Base-by-base conservation (phyloP, 2,797 vertebrate genomes). In the Eurystomus glaucurus region DNA sequence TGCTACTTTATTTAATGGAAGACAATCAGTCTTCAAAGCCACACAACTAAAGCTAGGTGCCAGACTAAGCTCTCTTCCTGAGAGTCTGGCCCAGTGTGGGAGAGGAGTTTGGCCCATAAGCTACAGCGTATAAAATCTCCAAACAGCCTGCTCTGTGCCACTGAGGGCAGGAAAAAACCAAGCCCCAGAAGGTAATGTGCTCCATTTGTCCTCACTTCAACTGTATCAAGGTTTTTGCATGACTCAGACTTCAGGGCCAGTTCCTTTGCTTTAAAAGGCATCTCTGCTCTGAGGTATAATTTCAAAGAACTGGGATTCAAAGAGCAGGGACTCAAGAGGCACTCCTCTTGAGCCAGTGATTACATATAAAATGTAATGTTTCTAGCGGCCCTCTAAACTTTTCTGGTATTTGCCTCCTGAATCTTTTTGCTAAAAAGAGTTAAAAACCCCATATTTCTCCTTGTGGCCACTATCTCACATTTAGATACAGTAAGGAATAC, bases 241-340 rank as follows among this genome's bases (percentile, higher is more conserved):
- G 35, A 83, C 31, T 64, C n/a, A 81, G 57, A 64, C 25, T 79
- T 68, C 35, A 78, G 48, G 35, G 9, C 10, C 16, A 37, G 14
- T 68, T 92, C 37, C 39, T 76, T 57, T 82, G 74, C 80, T 96
- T 85, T 95, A 89, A 86, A 88, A 62, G 50, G 46, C 52, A 92
- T 69, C 72, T 92, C 69, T 65, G 35, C 62, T 79, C 72, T 43
- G n/a, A 92, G 35, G 9, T 69, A 6, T 19, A n/a, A 37, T 45
- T 84, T 68, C 60, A 45, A 68, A 88, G 43, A 68, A 48, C 17
- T 69, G 41, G 29, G 41, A 45, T 45, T 58, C n/a, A 23, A 58
- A 15, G n/a, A 35, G 14, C 55, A 18, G 23, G 35, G 15, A 60
- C 57, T 60, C 57, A 35, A 60, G 57, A 37, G 55, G 57, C 33